phyloP scores from a whole-genome alignment of 37 sponge, comb jelly and placozoan genomes.

The Diacarnus erythraeanus region DNA sequence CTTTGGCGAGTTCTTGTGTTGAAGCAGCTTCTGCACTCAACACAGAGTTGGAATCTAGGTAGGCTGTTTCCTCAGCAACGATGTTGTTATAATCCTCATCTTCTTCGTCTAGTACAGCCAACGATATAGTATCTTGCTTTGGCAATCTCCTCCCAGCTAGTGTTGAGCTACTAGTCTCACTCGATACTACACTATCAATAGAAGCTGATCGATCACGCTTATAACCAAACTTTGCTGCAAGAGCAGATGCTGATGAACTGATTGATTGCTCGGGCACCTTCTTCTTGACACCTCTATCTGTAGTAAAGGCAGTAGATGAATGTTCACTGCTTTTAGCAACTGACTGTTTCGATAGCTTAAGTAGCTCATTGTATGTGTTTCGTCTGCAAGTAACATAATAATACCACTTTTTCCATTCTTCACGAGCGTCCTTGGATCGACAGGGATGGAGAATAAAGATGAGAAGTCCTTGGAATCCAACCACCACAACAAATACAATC shows the following conservation, averaged over 20 bases:
- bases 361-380: neutral
- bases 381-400: neutral
- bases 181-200: neutral
- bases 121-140: neutral
- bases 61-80: neutral
- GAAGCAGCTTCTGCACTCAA: neutral
- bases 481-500: conserved; percentile 24
- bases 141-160: no score
- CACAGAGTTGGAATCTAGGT: no score
- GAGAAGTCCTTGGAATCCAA: conserved; percentile 35
- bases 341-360: neutral
- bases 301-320: neutral
- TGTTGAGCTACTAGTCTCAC: neutral
- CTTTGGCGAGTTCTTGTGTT: neutral
- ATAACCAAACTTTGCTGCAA: neutral
- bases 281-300: neutral
- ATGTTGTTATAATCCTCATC: neutral
- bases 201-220: neutral
- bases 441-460: conserved; percentile 31
- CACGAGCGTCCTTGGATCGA: conserved; percentile 19
- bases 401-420: conserved; percentile 25
- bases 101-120: neutral
- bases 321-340: neutral
- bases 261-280: neutral
- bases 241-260: neutral